These are phyloP conservation scores for Brachyistius frenatus DNA, from an alignment of 2,113 vertebrate genomes.

Conservation along the genomic window DNA sequence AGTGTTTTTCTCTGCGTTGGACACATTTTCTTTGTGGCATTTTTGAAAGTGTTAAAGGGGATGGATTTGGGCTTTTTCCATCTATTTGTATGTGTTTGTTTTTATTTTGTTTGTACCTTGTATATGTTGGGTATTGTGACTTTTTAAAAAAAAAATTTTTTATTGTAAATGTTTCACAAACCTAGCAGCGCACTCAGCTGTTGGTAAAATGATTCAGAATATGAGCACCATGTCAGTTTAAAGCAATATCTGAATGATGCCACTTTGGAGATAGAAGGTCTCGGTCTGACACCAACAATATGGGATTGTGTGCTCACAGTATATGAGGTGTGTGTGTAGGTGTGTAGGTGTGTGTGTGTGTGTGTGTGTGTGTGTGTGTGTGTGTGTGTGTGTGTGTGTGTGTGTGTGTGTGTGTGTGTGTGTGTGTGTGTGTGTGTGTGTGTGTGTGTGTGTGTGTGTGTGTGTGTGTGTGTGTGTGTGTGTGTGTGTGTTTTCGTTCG, in stretches of 20 bases:
- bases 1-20: constrained; percentile 42
- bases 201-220: constrained; percentile 27
- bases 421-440: constrained; percentile 25
- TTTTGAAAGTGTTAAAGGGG: constrained; percentile 49
- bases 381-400: constrained; percentile 43
- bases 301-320: constrained; percentile 62
- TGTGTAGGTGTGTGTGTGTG: constrained; percentile 61
- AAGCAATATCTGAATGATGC: constrained; percentile 30
- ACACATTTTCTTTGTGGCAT: constrained; percentile 52
- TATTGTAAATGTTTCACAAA: constrained; percentile 42
- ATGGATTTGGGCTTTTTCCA: constrained; percentile 54
- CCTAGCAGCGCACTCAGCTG: constrained; percentile 33
- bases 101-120: constrained; percentile 43
- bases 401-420: constrained; percentile 36
- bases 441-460: constrained; percentile 43
- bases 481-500: constrained; percentile 21
- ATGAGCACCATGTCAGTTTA: constrained; percentile 40
- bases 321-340: constrained; percentile 51
- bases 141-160: no score
- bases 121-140: constrained; percentile 40
- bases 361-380: constrained; percentile 15
- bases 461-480: constrained; percentile 36
- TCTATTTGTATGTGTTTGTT: constrained; percentile 59
- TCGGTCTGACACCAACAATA: constrained; percentile 61
- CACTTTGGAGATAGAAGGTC: constrained; percentile 47